Conservation (phyloP, 2,113 vertebrate genomes). For the Drymodes brunneopygia region DNA sequence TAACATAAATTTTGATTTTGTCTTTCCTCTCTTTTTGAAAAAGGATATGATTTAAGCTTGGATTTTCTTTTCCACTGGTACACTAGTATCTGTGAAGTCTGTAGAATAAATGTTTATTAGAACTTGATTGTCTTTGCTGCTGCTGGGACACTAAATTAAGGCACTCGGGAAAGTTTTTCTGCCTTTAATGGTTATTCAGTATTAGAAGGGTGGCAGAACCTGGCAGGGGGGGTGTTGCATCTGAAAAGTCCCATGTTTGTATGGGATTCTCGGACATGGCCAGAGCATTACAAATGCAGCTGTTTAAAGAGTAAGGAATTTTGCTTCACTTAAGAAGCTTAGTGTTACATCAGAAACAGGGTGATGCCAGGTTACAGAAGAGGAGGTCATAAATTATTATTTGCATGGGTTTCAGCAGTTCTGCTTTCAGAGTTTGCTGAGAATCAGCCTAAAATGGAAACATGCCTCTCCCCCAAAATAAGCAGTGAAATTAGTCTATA, state of each 20-base stretch:
- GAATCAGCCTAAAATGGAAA: background rate
- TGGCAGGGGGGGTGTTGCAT: fast-evolving
- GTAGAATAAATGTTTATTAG: background rate
- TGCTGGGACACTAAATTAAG: background rate
- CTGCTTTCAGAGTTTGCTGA: background rate
- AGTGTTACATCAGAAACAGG: too few relatives aligned
- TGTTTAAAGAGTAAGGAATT: background rate
- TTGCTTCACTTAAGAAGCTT: background rate
- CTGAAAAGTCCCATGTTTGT: background rate
- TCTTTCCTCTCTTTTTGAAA: background rate
- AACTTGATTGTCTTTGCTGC: background rate
- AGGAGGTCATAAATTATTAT: background rate
- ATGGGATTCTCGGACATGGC: fast-evolving
- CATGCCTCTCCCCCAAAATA: background rate
- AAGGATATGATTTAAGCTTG: background rate
- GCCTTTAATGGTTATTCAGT: background rate
- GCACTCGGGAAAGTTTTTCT: background rate
- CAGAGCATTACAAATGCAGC: background rate
- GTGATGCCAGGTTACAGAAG: background rate
- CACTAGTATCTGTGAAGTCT: background rate
- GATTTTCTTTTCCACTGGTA: background rate
- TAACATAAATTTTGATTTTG: background rate
- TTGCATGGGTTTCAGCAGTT: background rate
- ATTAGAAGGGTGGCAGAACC: background rate
- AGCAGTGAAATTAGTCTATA: background rate